These are phyloP conservation scores for Trochalopteron elliotii DNA, from an alignment of 2,113 vertebrate genomes.

Conservation along the genomic window DNA sequence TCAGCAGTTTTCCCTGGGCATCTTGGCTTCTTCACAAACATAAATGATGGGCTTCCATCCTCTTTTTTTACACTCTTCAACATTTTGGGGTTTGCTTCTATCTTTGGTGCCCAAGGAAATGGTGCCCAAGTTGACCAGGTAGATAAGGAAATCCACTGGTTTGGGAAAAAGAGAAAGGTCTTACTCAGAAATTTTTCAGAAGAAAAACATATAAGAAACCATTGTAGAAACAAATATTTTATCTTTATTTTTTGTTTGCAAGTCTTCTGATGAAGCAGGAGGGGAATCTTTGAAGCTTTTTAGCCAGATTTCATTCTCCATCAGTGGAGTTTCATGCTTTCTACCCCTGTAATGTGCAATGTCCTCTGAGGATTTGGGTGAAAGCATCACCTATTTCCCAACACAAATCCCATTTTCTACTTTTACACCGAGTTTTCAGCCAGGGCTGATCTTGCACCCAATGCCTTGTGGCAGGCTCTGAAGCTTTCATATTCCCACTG, in stretches of 20 bases:
- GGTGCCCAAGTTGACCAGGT: not conserved
- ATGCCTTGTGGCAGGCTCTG: not conserved
- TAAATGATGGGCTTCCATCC: not conserved
- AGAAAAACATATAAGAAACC: not conserved
- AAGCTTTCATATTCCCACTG: fast-evolving
- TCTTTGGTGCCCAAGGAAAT: not conserved
- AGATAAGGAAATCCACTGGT: not conserved
- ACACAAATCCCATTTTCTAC: not conserved
- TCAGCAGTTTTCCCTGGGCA: not conserved
- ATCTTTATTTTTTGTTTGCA: not conserved
- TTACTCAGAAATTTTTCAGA: not conserved
- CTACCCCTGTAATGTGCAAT: not conserved
- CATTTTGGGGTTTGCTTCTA: not conserved
- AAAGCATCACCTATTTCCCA: not conserved
- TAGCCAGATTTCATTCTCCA: not conserved
- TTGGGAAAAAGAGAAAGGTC: not conserved
- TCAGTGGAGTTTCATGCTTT: not conserved
- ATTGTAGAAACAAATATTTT: not conserved
- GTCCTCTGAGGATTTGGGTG: not conserved
- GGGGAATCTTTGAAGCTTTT: not conserved
- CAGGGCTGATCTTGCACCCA: not conserved
- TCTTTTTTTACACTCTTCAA: not conserved
- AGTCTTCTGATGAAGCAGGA: not conserved
- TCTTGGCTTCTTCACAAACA: not conserved
- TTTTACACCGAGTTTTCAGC: not conserved